phyloP scores from a whole-genome alignment of 2,888 invertebrate species.

The Drosophila subsilvestris region DNA sequence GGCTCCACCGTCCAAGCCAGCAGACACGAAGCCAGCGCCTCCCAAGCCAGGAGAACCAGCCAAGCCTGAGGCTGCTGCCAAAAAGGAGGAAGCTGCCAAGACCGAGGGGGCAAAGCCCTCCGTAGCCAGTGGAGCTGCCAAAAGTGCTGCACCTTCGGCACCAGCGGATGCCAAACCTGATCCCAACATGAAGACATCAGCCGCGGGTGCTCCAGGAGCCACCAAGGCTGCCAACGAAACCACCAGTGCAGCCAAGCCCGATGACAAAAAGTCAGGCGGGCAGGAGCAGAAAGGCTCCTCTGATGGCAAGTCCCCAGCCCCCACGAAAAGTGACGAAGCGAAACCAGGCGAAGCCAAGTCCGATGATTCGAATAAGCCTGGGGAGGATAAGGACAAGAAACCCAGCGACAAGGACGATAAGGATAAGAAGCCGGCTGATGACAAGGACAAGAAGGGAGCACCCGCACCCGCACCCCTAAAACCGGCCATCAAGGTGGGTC shows the following conservation, averaged over 20 bases:
- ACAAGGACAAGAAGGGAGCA: slow-evolving; percentile 57
- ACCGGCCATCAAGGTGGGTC: slow-evolving; percentile 83
- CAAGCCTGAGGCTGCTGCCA: slow-evolving; percentile 79
- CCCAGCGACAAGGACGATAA: slow-evolving; percentile 42
- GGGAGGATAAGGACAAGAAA: slow-evolving; percentile 57
- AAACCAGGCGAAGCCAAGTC: slow-evolving; percentile 55
- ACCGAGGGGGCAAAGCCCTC: slow-evolving; percentile 71
- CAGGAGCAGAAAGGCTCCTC: slow-evolving; percentile 51
- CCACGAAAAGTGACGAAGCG: slow-evolving; percentile 14
- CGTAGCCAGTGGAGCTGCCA: slow-evolving; percentile 83
- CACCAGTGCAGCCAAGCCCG: slow-evolving; percentile 62
- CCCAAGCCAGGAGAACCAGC: slow-evolving; percentile 74
- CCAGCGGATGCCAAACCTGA: slow-evolving; percentile 75
- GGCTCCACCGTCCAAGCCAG: slow-evolving; percentile 74
- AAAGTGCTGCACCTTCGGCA: slow-evolving; percentile 75
- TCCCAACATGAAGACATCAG: slow-evolving; percentile 74
- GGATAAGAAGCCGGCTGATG: slow-evolving; percentile 51
- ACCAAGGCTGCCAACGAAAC: slow-evolving; percentile 70
- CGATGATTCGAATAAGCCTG: slow-evolving; percentile 54
- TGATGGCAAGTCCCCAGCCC: slow-evolving; percentile 35
- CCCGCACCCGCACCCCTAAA: slow-evolving; percentile 78
- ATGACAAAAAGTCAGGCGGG: slow-evolving; percentile 62
- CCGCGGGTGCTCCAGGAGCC: slow-evolving; percentile 54
- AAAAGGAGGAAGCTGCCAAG: slow-evolving; percentile 77
- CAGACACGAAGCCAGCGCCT: slow-evolving; percentile 76